These are phyloP conservation scores for Nothoprocta perdicaria DNA, from an alignment of 2,113 vertebrate genomes.

Conservation along the genomic window DNA sequence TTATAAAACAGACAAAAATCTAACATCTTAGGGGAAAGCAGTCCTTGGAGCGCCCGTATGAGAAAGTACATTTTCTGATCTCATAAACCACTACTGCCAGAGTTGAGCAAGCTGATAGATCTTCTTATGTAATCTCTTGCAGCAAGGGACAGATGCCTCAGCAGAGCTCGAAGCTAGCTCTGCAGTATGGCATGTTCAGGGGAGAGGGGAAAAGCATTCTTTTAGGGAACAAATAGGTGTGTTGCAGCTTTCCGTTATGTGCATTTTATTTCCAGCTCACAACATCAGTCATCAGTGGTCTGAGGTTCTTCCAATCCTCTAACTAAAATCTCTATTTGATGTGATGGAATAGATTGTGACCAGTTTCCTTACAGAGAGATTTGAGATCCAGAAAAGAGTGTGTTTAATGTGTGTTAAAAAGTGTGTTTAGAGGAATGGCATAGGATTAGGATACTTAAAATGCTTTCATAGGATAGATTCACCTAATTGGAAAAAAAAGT, in stretches of 20 bases:
- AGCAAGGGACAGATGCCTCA: constrained; percentile 58
- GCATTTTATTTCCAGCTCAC: background rate
- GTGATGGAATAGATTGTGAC: background rate
- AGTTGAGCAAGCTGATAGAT: constrained; percentile 19
- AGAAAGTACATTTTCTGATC: background rate
- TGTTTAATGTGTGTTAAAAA: background rate
- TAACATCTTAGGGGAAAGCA: background rate
- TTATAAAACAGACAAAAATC: background rate
- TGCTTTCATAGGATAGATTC: background rate
- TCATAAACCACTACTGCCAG: constrained; percentile 31
- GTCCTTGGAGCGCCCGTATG: background rate
- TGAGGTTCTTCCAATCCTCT: background rate
- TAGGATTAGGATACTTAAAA: background rate
- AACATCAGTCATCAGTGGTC: background rate
- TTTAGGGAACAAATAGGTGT: constrained; percentile 9
- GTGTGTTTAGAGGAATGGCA: background rate
- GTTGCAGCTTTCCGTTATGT: constrained; percentile 28
- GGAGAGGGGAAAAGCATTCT: background rate
- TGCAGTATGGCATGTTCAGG: background rate
- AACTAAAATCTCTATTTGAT: background rate
- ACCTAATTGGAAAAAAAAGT: background rate
- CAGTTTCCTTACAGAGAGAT: background rate
- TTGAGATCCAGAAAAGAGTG: background rate
- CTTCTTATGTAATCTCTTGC: constrained; percentile 40
- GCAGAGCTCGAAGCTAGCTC: constrained; percentile 50